Base-by-base conservation (phyloP, 2,113 vertebrate genomes). In the Anseranas semipalmata region DNA sequence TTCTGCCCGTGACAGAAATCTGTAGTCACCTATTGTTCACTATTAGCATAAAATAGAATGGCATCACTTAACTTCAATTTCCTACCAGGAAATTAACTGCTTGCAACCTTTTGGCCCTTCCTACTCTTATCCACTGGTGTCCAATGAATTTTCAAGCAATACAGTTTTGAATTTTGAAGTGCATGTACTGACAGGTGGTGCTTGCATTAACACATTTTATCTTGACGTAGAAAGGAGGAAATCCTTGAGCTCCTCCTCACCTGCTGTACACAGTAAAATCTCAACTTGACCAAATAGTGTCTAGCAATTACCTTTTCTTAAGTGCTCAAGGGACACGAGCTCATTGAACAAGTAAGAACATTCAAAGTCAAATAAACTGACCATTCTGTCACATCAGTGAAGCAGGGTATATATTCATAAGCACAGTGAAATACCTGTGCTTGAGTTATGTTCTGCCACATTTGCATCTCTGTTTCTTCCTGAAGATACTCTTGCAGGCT, bases 361-460 rank as follows among this genome's bases (percentile, higher is more conserved):
- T 8, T 39, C 22, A n/a, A 43, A 41, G 60, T 24, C 50, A 33
- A 28, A 4, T 3, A 28, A 24, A 43, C 43, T 7, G 50, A 12
- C 27, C 15, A 0, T 14, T 18, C 6, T 21, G 48, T 3, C 0
- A 9, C 74, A 20, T 1, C 43, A 37, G 2, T 5, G 33, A 33
- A 24, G 14, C 35, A 18, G 22, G 58, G 7, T 2, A 9, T 3
- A 3, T 0, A 1, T 0, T 41, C 75, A 6, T 9, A 41, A 16
- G 43, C 21, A 5, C 5, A 33, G 86, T 2, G 11, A 13, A 53
- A 41, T 98, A 99, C 99, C 99, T 98, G 98, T 68, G 94, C 93
- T 96, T 85, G 92, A 68, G 72, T 52, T 97, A 32, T 88, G 96
- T 63, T 98, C 98, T 89, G 97, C 90, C 76, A 96, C 95, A 13